Percentiles rank a stretch among this genome's conserved stretches.
Evolutionary conservation across 2,113 vertebrate genomes (phyloP).

Genomic region (Gallinago jamesoni): DNA sequence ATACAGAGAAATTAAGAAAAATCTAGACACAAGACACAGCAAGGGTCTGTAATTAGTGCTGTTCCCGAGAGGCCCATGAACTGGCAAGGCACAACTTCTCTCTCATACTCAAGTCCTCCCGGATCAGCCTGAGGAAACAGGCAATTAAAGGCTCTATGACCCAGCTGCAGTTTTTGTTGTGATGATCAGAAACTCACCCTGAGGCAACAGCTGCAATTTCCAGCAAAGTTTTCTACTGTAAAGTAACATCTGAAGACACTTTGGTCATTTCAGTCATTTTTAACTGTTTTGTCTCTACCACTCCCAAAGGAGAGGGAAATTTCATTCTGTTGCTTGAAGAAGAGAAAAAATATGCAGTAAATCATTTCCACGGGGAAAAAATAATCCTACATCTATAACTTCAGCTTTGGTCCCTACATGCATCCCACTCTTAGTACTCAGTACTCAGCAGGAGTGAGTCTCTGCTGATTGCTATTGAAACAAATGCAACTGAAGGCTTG

Average conservation of each 20-base stretch:
- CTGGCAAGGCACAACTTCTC: not conserved
- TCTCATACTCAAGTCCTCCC: not conserved
- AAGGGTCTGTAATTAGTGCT: not conserved
- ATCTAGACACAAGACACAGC: not conserved
- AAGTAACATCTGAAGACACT: not conserved
- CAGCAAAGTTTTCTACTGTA: not conserved
- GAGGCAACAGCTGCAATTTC: not conserved
- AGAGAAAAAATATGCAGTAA: not conserved
- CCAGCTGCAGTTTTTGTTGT: not conserved
- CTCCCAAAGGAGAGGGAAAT: not conserved
- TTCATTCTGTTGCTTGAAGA: not conserved
- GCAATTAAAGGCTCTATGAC: not conserved
- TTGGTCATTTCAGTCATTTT: not conserved
- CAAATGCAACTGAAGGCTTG: not conserved
- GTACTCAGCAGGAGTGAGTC: not conserved
- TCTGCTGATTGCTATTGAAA: not conserved
- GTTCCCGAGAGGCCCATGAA: not conserved
- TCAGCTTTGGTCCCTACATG: not conserved
- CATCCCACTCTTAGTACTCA: not conserved
- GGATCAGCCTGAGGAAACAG: not conserved
- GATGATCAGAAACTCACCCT: not conserved
- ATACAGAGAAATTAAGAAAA: not conserved
- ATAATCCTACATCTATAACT: not conserved
- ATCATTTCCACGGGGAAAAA: not conserved
- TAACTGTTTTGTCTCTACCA: not conserved